phyloP scores from a whole-genome alignment of 2,797 vertebrate species.

The Helicolenus hilgendorfi region DNA sequence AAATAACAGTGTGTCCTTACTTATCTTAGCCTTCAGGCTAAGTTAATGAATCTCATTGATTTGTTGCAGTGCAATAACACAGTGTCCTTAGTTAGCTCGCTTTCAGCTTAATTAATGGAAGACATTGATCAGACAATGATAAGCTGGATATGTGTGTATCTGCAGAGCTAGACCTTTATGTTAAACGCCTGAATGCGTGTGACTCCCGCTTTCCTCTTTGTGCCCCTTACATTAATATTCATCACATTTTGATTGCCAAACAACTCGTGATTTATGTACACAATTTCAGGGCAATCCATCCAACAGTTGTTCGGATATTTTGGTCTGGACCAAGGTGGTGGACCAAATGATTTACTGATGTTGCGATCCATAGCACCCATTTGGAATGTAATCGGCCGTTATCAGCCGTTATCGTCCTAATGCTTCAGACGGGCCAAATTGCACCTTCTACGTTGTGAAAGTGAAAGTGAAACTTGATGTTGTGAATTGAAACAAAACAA shows the following conservation, averaged over 20 bases:
- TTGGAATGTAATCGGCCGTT: background rate
- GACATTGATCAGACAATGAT: constrained; percentile 52
- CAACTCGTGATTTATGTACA: background rate
- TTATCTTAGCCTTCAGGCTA: constrained; percentile 55
- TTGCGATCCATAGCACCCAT: background rate
- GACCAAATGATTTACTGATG: background rate
- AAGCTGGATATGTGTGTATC: constrained; percentile 13
- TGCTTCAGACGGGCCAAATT: background rate
- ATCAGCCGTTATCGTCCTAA: background rate
- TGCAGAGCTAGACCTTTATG: background rate
- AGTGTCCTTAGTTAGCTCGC: constrained; percentile 49
- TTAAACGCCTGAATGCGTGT: background rate
- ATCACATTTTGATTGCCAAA: background rate
- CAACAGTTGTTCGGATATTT: background rate
- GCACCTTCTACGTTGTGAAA: background rate
- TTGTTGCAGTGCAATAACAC: constrained; percentile 57
- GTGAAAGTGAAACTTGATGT: background rate
- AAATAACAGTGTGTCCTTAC: constrained; percentile 47
- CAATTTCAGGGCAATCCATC: background rate
- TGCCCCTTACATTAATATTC: background rate
- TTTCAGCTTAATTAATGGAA: constrained; percentile 62
- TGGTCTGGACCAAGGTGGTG: background rate
- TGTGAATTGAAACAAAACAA: background rate
- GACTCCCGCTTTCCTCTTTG: background rate
- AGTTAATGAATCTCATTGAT: constrained; percentile 72